Evolutionary conservation across 2,797 vertebrate genomes (phyloP).

Genomic region (Betta splendens): DNA sequence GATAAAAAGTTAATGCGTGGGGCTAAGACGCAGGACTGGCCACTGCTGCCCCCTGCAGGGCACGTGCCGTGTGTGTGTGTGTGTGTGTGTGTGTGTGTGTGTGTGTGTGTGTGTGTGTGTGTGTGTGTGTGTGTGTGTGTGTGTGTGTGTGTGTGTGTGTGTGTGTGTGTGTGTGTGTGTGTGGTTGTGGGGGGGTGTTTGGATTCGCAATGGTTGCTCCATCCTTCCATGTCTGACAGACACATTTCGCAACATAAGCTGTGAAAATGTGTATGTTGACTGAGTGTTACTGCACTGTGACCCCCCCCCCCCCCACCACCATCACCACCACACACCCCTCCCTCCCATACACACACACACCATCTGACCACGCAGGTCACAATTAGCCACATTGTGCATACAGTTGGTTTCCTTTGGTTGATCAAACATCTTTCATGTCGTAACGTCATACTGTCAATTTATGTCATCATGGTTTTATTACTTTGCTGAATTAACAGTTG

Average conservation of each 20-base stretch:
- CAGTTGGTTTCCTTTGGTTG: conserved; percentile 39
- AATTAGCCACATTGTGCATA: neutral
- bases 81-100: neutral
- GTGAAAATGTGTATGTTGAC: conserved; percentile 31
- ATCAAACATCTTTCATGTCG: conserved; percentile 41
- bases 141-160: neutral
- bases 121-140: too few relatives aligned
- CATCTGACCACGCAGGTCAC: conserved; percentile 12
- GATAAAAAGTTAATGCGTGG: conserved; percentile 72
- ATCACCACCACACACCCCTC: too few relatives aligned
- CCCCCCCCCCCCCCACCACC: too few relatives aligned
- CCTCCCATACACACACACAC: neutral
- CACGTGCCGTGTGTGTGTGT: conserved; percentile 17
- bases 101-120: too few relatives aligned
- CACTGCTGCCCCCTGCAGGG: conserved; percentile 82
- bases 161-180: neutral
- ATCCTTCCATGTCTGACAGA: conserved; percentile 29
- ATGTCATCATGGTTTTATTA: conserved; percentile 56
- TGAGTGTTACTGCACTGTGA: conserved; percentile 24
- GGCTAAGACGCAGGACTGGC: conserved; percentile 61
- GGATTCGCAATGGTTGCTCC: conserved; percentile 4
- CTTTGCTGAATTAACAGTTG: conserved; percentile 62
- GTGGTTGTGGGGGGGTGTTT: neutral
- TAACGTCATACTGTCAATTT: conserved; percentile 38
- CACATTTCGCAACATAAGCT: conserved; percentile 40